Percentiles rank a stretch among this genome's conserved stretches.
These are phyloP conservation scores for Gambusia affinis DNA, from an alignment of 2,113 vertebrate genomes.

Conservation along the genomic window DNA sequence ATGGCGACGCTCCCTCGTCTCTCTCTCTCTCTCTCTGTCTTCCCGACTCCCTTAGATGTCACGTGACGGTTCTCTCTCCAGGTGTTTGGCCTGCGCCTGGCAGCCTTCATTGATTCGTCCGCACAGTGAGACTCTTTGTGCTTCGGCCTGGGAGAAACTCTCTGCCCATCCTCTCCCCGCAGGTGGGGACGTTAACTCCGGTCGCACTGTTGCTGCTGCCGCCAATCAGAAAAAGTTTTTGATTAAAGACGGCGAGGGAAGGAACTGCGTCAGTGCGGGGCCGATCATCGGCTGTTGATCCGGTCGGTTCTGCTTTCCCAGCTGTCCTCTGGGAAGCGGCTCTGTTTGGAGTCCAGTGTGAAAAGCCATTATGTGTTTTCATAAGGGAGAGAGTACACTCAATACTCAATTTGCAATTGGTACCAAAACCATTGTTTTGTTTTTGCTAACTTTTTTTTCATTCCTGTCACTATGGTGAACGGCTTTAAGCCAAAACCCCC, in stretches of 20 bases:
- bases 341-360: slow-evolving; percentile 41
- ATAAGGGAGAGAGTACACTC: slow-evolving; percentile 6
- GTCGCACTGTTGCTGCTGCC: slow-evolving; percentile 17
- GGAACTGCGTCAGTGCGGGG: slow-evolving; percentile 10
- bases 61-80: slow-evolving; percentile 67
- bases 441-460: not conserved
- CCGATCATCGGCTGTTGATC: slow-evolving; percentile 26
- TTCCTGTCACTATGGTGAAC: not conserved
- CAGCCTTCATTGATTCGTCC: slow-evolving; percentile 68
- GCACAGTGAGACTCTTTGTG: slow-evolving; percentile 76
- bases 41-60: slow-evolving; percentile 23
- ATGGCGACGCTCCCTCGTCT: slow-evolving; percentile 32
- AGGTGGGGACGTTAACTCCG: slow-evolving; percentile 67
- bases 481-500: not conserved
- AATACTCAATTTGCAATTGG: not conserved
- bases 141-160: slow-evolving; percentile 63
- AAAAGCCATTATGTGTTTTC: slow-evolving; percentile 64
- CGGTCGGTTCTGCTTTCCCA: slow-evolving; percentile 32
- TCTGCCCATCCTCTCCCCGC: slow-evolving; percentile 58
- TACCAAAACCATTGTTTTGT: not conserved
- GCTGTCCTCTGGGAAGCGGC: slow-evolving; percentile 25
- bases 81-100: slow-evolving; percentile 74
- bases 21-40: not conserved
- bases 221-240: slow-evolving; percentile 25
- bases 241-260: slow-evolving; percentile 23